Conservation (phyloP, 2,888 invertebrate genomes). For the Apocheima hispidaria region DNA sequence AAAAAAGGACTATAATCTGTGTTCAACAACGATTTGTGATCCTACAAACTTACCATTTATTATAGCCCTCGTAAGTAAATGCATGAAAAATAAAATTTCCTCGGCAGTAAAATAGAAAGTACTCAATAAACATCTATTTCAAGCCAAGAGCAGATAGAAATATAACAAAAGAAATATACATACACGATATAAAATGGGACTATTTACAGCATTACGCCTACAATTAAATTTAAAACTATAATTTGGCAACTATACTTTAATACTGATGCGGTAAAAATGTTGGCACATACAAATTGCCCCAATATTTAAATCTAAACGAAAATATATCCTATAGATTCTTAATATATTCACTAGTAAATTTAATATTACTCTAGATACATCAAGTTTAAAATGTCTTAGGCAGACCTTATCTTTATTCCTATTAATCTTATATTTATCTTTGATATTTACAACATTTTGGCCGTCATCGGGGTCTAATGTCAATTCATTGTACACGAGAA, state of each 20-base stretch:
- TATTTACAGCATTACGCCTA: slow-evolving; percentile 80
- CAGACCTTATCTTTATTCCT: slow-evolving; percentile 71
- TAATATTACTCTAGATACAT: slow-evolving; percentile 75
- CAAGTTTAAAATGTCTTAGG: slow-evolving; percentile 83
- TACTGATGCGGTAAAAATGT: slow-evolving; percentile 87
- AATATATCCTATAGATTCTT: slow-evolving; percentile 79
- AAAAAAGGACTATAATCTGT: slow-evolving; percentile 25
- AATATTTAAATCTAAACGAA: slow-evolving; percentile 74
- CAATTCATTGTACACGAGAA: slow-evolving; percentile 67
- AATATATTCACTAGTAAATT: slow-evolving; percentile 68
- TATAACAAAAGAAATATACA: too few relatives aligned
- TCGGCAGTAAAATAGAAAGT: slow-evolving; percentile 63
- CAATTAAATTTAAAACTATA: slow-evolving; percentile 67
- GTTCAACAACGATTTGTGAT: slow-evolving; percentile 13
- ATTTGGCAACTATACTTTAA: slow-evolving; percentile 83
- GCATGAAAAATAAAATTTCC: slow-evolving; percentile 81
- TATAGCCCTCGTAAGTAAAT: slow-evolving; percentile 76
- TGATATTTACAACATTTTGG: slow-evolving; percentile 80
- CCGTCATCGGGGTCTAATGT: slow-evolving; percentile 66
- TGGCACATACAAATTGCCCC: slow-evolving; percentile 81
- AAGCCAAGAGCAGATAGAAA: slow-evolving; percentile 68
- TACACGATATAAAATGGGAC: slow-evolving; percentile 63
- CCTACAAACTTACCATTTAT: slow-evolving; percentile 75
- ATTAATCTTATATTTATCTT: slow-evolving; percentile 63
- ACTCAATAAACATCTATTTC: slow-evolving; percentile 49